Base-by-base conservation (phyloP, 2,888 invertebrate species). In the Andrena chrysosceles region DNA sequence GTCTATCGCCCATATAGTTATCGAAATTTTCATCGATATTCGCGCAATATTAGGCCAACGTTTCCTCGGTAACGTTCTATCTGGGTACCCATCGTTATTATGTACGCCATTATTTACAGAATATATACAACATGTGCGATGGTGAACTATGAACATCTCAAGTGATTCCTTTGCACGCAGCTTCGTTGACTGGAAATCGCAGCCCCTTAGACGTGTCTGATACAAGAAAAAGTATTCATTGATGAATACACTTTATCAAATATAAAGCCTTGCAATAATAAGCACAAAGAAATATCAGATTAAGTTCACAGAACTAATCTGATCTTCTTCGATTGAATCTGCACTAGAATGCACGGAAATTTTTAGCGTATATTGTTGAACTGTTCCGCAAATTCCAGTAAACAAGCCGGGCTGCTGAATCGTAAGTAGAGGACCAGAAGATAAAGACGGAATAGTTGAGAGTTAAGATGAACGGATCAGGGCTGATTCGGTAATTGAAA, bases 41-140 rank as follows among this genome's bases (percentile, higher is more conserved):
- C 52, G 16, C 35, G 26, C 35, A 69, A 63, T 64, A 42, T 42
- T 64, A 72, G 48, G 48, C 59, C 56, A 70, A 66, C 69, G n/a
- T 23, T n/a, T 6, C n/a, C 2, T 20, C 63, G 20, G 48, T 7
- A 49, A n/a, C 49, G 64, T 74, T 74, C 74, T 48, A 64, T 70
- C 70, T 49, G 80, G 66, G 70, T 54, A 35, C 2, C 16, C 29
- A 31, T 74, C 20, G 60, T 79, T 60, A 60, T 70, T 23, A 62
- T 66, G 49, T 67, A 80, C 74, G 31, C 20, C 70, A 70, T 54
- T 70, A n/a, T 52, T 81, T 80, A 74, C 26, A 66, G 42, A 64
- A 70, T 81, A 80, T 81, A 29, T 71, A 70, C 64, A 69, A 66
- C 52, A 52, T 74, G 59, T 54, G 68, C 56, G 64, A 79, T 63